These are phyloP conservation scores for Drosophila melanosoma DNA, from an alignment of 2,888 invertebrate species.

Conservation along the genomic window DNA sequence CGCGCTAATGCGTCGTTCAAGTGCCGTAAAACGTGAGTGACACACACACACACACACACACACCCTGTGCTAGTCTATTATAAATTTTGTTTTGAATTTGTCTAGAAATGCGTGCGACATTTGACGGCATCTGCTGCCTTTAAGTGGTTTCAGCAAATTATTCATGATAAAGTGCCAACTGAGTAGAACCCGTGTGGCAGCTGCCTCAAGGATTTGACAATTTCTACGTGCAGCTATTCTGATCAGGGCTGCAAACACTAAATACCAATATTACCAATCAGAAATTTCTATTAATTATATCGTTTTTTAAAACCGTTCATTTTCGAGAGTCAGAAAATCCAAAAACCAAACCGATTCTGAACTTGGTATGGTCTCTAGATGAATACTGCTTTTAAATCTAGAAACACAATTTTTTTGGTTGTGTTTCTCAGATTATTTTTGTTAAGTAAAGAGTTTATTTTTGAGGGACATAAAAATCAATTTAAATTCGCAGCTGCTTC, in stretches of 20 bases:
- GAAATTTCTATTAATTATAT: background rate
- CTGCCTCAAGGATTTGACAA: slow-evolving; percentile 22
- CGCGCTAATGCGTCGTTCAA: slow-evolving; percentile 81
- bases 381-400: too few species aligned
- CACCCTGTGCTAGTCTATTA: slow-evolving; percentile 62
- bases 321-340: background rate
- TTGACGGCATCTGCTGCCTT: slow-evolving; percentile 61
- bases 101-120: slow-evolving; percentile 71
- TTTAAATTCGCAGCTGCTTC: background rate
- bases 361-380: too few species aligned
- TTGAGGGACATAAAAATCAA: background rate
- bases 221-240: slow-evolving; percentile 3
- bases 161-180: slow-evolving; percentile 70
- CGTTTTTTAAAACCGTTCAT: background rate
- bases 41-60: slow-evolving; percentile 49
- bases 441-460: background rate
- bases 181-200: slow-evolving; percentile 12
- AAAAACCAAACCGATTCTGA: too few species aligned
- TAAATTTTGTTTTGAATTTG: slow-evolving; percentile 76
- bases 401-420: too few species aligned
- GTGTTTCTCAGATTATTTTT: too few species aligned
- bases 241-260: slow-evolving; percentile 22
- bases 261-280: background rate
- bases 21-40: slow-evolving; percentile 79
- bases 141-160: slow-evolving; percentile 77